Conservation (phyloP, 2,888 invertebrate genomes). For the Phania funesta region DNA sequence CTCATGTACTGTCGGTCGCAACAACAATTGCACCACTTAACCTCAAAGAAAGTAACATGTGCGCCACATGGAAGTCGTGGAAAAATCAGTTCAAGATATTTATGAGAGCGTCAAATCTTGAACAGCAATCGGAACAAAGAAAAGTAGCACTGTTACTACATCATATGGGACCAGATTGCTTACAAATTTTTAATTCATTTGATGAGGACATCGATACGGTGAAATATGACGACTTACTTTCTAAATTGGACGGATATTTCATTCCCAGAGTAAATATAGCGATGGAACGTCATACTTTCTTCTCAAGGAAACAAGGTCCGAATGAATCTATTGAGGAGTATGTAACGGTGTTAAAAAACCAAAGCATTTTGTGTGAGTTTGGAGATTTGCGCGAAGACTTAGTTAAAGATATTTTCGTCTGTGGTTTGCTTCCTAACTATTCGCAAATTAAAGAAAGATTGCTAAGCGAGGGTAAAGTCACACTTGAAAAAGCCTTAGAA, state of each 20-base stretch:
- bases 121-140: too few species aligned
- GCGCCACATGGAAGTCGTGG: too few species aligned
- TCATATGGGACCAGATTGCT: constrained; percentile 38
- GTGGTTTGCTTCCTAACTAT: not conserved
- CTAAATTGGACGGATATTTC: constrained; percentile 52
- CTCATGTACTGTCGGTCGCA: too few species aligned
- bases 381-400: not conserved
- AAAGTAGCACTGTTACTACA: too few species aligned
- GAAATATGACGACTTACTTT: constrained; percentile 36
- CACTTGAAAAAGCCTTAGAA: not conserved
- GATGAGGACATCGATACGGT: constrained; percentile 54
- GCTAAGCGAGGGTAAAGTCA: constrained; percentile 4
- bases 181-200: constrained; percentile 65
- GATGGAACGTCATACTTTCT: constrained; percentile 34
- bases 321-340: constrained; percentile 24
- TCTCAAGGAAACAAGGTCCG: constrained; percentile 12
- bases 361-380: constrained; percentile 20
- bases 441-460: constrained; percentile 6
- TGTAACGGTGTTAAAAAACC: too few species aligned
- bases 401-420: constrained; percentile 10
- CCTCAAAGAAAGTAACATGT: too few species aligned
- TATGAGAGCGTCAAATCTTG: too few species aligned
- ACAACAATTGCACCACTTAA: too few species aligned
- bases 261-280: constrained; percentile 43
- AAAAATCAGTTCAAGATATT: too few species aligned